Percentiles rank a stretch among this genome's conserved stretches.
Conservation (phyloP, 1,140 invertebrate species). For the Dendroctonus ponderosae region DNA sequence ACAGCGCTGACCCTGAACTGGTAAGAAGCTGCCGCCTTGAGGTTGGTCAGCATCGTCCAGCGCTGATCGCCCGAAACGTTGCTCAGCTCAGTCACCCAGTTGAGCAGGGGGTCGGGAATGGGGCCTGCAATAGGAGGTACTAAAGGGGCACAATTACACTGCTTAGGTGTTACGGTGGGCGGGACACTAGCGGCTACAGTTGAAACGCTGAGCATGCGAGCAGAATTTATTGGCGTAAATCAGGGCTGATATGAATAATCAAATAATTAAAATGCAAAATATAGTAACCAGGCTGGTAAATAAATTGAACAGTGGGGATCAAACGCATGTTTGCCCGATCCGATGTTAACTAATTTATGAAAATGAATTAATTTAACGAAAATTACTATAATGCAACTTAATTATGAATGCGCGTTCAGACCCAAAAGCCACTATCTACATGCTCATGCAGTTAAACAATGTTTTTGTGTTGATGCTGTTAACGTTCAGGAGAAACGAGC, state of each 20-base stretch:
- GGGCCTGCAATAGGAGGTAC: conserved; percentile 63
- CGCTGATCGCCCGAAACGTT: conserved; percentile 80
- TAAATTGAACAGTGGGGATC: neutral
- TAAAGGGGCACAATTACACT: conserved; percentile 45
- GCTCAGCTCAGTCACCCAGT: conserved; percentile 85
- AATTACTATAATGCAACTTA: too few relatives aligned
- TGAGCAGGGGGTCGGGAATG: conserved; percentile 74
- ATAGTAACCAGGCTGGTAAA: neutral
- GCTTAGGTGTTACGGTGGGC: conserved; percentile 16
- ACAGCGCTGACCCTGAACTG: conserved; percentile 94
- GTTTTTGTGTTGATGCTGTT: conserved; percentile 39
- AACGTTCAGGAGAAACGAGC: too few relatives aligned
- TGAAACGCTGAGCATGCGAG: conserved; percentile 38
- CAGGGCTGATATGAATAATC: neutral
- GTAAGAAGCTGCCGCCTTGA: conserved; percentile 93
- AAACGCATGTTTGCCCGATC: too few relatives aligned
- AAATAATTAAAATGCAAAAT: neutral
- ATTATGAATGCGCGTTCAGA: neutral
- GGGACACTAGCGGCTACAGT: conserved; percentile 12
- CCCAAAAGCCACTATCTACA: conserved; percentile 34
- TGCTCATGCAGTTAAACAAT: conserved; percentile 46
- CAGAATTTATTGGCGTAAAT: conserved; percentile 1
- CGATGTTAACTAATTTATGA: too few relatives aligned
- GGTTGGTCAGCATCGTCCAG: conserved; percentile 77
- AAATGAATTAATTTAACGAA: too few relatives aligned